These are phyloP conservation scores for Tipula vernalis DNA, from an alignment of 2,888 invertebrate genomes.

Conservation along the genomic window DNA sequence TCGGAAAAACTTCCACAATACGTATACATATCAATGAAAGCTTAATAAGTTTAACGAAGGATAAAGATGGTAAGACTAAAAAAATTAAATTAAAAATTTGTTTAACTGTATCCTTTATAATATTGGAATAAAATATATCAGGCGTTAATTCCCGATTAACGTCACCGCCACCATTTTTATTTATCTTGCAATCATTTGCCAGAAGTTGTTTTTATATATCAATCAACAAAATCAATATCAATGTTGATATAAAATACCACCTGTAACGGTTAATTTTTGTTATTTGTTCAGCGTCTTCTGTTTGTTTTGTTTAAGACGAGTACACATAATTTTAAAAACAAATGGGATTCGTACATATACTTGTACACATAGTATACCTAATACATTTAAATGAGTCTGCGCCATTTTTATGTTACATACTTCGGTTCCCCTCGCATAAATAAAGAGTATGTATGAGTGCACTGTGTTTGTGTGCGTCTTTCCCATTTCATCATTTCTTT, in stretches of 20 bases:
- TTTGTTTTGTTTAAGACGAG: not conserved
- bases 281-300: not conserved
- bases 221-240: not conserved
- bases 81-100: not conserved
- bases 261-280: not conserved
- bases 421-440: not conserved
- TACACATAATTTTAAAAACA: not conserved
- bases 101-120: not conserved
- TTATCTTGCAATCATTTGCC: not conserved
- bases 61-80: not conserved
- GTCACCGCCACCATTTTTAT: not conserved
- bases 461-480: not conserved
- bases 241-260: not conserved
- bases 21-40: not conserved
- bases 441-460: not conserved
- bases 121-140: not conserved
- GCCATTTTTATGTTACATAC: not conserved
- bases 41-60: not conserved
- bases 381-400: not conserved
- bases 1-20: not conserved
- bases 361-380: too few species aligned
- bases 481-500: not conserved
- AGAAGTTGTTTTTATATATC: not conserved
- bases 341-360: not conserved
- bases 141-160: not conserved